Percentiles rank a stretch among this genome's conserved stretches.
Conservation (phyloP, 2,888 invertebrate genomes). For the Microplitis deprimator region DNA sequence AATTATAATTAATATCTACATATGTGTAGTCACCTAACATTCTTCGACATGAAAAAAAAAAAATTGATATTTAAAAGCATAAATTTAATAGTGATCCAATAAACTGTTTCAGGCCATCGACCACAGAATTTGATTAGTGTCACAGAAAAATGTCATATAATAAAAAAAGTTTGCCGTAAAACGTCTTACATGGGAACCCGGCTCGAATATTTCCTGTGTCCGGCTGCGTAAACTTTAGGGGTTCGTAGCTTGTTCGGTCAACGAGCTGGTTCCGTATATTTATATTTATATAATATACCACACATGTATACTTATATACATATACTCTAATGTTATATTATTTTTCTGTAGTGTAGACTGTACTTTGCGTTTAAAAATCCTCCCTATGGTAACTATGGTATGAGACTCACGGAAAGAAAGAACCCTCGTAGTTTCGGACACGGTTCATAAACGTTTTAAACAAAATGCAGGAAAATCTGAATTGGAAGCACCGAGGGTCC, state of each 20-base stretch:
- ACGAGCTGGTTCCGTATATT: conserved; percentile 44
- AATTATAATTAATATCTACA: too few species aligned
- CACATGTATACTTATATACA: conserved; percentile 28
- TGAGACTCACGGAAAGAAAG: conserved; percentile 37
- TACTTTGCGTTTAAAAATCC: conserved; percentile 29
- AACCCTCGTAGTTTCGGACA: conserved; percentile 59
- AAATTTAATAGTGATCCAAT: background rate
- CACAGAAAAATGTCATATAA: background rate
- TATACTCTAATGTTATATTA: conserved; percentile 34
- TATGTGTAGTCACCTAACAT: background rate
- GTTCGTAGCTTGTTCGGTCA: conserved; percentile 47
- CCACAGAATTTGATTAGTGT: conserved; percentile 9
- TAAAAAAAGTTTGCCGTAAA: conserved; percentile 18
- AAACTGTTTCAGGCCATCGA: conserved; percentile 33
- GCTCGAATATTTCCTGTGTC: conserved; percentile 51
- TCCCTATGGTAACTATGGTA: background rate
- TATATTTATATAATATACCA: background rate
- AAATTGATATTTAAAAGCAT: background rate
- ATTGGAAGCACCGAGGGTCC: conserved; percentile 51
- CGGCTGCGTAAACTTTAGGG: conserved; percentile 66
- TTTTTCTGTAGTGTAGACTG: conserved; percentile 16
- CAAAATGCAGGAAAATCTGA: conserved; percentile 66
- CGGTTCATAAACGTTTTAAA: conserved; percentile 70
- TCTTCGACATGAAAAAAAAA: background rate
- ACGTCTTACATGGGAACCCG: conserved; percentile 60